Conservation (phyloP, 1,140 invertebrate genomes). For the Drosophila seguyi region DNA sequence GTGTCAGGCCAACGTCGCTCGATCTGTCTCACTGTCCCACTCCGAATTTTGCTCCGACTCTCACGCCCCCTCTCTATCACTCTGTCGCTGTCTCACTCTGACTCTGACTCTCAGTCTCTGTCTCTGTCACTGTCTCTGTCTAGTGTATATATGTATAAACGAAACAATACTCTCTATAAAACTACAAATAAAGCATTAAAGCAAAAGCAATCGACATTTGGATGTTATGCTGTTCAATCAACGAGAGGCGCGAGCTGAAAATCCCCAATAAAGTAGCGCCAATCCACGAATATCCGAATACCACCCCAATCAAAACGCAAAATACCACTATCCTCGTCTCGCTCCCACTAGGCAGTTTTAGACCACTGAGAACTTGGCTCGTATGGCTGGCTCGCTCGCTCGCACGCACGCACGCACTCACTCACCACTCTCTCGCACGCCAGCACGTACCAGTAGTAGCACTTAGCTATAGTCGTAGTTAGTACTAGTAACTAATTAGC, state of each 20-base stretch:
- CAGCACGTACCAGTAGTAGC: constrained; percentile 28
- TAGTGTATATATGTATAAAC: constrained; percentile 56
- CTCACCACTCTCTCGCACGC: constrained; percentile 40
- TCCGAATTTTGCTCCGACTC: constrained; percentile 26
- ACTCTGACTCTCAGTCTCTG: constrained; percentile 25
- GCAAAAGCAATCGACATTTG: constrained; percentile 82
- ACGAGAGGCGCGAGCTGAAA: constrained; percentile 37
- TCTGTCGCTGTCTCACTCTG: constrained; percentile 29
- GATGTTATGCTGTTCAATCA: constrained; percentile 85
- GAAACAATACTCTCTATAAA: constrained; percentile 50
- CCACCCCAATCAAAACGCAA: constrained; percentile 28
- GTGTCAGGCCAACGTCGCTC: constrained; percentile 34
- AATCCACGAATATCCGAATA: constrained; percentile 16
- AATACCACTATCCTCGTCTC: constrained; percentile 46
- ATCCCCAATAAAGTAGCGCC: constrained; percentile 22
- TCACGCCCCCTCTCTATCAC: constrained; percentile 23
- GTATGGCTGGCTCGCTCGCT: constrained; percentile 58
- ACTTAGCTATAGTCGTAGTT: background rate
- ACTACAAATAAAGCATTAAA: constrained; percentile 65
- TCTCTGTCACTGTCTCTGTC: constrained; percentile 44
- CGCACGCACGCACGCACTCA: constrained; percentile 53
- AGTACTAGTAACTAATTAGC: constrained; percentile 26
- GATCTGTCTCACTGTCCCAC: constrained; percentile 24
- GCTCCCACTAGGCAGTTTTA: constrained; percentile 42
- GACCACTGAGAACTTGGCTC: constrained; percentile 51